Percentiles rank a stretch among this genome's conserved stretches.
phyloP scores from a whole-genome alignment of 2,113 vertebrate species.

The Chionodraco myersi region DNA sequence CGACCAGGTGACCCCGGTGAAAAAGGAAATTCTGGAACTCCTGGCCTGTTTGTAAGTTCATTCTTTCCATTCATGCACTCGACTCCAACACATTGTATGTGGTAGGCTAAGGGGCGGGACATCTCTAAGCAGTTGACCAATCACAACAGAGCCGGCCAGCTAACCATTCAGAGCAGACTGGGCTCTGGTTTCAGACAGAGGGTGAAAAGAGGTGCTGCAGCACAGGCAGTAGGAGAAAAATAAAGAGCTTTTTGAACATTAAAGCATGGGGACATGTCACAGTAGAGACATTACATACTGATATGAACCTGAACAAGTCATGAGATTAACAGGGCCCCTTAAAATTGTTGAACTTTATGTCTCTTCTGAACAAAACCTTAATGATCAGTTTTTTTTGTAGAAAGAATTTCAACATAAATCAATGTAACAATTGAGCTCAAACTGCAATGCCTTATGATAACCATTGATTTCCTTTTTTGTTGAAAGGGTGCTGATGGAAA shows the following conservation, averaged over 20 bases:
- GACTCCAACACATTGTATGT: too few species aligned
- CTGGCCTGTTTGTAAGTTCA: conserved; percentile 77
- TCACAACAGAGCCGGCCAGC: too few species aligned
- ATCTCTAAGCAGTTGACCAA: too few species aligned
- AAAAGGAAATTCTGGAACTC: conserved; percentile 85
- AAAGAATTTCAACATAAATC: neutral
- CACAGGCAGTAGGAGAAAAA: too few species aligned
- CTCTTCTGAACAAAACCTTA: neutral
- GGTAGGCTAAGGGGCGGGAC: too few species aligned
- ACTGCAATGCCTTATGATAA: neutral
- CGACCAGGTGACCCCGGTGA: conserved; percentile 84
- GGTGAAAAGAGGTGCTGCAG: too few species aligned
- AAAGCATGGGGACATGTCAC: too few species aligned
- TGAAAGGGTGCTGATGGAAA: conserved; percentile 82
- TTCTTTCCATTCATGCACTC: neutral
- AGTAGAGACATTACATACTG: too few species aligned
- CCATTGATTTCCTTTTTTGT: conserved; percentile 18
- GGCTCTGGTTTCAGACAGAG: too few species aligned
- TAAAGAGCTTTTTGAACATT: too few species aligned
- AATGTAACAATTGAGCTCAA: neutral
- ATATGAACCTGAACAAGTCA: too few species aligned
- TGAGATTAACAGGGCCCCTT: neutral
- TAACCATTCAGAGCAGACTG: too few species aligned
- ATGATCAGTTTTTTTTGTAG: neutral
- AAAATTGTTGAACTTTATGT: neutral